These are phyloP conservation scores for Sminthurides aquaticus DNA, from an alignment of 2,888 invertebrate genomes.

Conservation along the genomic window DNA sequence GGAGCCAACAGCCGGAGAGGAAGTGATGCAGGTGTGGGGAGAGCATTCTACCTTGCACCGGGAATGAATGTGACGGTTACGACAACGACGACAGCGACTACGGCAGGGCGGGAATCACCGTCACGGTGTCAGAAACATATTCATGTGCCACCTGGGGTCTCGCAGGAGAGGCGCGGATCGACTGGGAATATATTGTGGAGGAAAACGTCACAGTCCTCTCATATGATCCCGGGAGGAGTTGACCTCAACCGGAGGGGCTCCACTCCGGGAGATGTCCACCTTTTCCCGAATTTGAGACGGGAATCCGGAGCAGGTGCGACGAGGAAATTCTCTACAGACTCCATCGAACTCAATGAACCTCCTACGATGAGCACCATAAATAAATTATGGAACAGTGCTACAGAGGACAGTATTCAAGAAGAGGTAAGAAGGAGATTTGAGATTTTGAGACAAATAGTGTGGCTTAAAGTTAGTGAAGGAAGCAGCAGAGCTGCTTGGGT, in stretches of 20 bases:
- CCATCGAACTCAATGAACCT: constrained; percentile 41
- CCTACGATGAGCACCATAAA: constrained; percentile 10
- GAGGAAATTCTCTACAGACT: constrained; percentile 42
- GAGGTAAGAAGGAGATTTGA: constrained; percentile 34
- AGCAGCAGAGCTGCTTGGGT: too few relatives aligned
- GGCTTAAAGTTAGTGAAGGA: too few relatives aligned
- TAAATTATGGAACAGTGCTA: constrained; percentile 31
- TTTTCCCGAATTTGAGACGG: constrained; percentile 32
- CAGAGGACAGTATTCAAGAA: constrained; percentile 37
- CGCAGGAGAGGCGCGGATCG: constrained; percentile 39
- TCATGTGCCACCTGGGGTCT: constrained; percentile 31
- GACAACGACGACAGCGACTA: constrained; percentile 20
- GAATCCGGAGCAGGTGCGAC: constrained; percentile 21
- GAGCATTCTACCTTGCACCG: constrained; percentile 39
- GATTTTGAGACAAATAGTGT: too few relatives aligned
- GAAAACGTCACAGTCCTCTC: constrained; percentile 33
- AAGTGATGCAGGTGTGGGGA: constrained; percentile 39
- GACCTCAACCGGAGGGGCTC: constrained; percentile 36
- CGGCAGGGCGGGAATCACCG: constrained; percentile 32
- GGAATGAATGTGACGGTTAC: constrained; percentile 33
- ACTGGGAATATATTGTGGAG: constrained; percentile 42
- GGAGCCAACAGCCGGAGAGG: constrained; percentile 32
- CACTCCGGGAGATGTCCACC: constrained; percentile 40
- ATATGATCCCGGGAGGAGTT: constrained; percentile 29
- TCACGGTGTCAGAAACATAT: constrained; percentile 37